Percentiles rank a stretch among this genome's conserved stretches.
Conservation (phyloP, 1,140 invertebrate genomes). For the Zaprionus africanus region DNA sequence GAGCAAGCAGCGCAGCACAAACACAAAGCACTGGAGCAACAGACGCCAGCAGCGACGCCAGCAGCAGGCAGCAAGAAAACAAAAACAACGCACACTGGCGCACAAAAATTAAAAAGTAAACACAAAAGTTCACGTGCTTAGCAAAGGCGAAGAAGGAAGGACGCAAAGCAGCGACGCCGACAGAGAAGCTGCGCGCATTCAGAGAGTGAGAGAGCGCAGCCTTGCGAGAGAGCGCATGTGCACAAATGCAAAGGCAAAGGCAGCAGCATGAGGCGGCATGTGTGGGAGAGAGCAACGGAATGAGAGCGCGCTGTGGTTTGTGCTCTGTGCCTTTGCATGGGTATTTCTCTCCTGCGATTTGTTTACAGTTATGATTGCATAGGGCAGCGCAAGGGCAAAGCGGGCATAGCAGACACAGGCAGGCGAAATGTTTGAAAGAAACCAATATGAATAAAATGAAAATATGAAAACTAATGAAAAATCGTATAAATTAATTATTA, state of each 20-base stretch:
- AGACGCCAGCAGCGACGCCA: constrained; percentile 7
- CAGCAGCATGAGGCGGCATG: constrained; percentile 3
- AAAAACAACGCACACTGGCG: constrained; percentile 18
- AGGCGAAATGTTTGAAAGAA: not conserved
- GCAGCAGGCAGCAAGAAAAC: constrained; percentile 22
- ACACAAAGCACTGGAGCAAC: constrained; percentile 12
- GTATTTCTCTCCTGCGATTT: constrained; percentile 62
- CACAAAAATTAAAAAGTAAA: constrained; percentile 75
- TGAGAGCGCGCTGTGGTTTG: constrained; percentile 23
- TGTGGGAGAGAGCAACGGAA: constrained; percentile 2
- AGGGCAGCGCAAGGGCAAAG: constrained; percentile 7
- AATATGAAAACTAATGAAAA: too few species aligned
- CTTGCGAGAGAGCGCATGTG: constrained; percentile 43
- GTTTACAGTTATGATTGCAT: constrained; percentile 67
- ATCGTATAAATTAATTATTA: too few species aligned
- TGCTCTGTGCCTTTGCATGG: constrained; percentile 27
- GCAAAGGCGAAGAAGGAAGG: constrained; percentile 3
- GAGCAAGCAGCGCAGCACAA: not conserved
- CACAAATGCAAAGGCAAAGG: constrained; percentile 30
- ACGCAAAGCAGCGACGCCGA: not conserved
- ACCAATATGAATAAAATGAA: too few species aligned
- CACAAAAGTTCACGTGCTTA: constrained; percentile 79
- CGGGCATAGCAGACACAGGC: not conserved
- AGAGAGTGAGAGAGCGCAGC: constrained; percentile 4
- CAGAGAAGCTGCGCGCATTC: not conserved